Evolutionary conservation across 2,888 invertebrate genomes (phyloP), one percentile per base, ranked within the genome.

Genomic region (Malachius bipustulatus): DNA sequence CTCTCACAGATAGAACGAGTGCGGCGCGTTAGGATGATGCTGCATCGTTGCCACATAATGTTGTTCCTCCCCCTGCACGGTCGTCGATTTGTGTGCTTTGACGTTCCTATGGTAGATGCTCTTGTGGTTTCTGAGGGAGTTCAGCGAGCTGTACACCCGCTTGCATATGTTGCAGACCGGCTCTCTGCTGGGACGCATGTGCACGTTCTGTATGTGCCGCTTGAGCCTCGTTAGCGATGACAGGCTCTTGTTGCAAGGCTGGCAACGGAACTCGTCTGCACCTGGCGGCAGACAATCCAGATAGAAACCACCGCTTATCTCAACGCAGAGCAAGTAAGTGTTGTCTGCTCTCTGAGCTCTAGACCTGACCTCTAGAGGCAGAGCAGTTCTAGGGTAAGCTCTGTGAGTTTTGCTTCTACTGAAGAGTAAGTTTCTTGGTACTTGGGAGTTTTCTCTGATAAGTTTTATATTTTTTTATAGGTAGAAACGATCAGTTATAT

Each of bases 91-190:
- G 71, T 61, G 75, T 66, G 81, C 82, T 71, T 82, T 82, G 49
- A 71, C 69, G 61, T 73, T 76, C 68, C 87, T 77, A 69, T 87
- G 87, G 68, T 87, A 87, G 73, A 88, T 85, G 66, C 85, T 85
- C 76, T 85, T 85, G 74, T 87, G 87, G 72, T 87, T 87, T 65
- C 87, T 74, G 58, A 87, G 75, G 63, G 84, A 85, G 73, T 87
- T 87, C 58, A 87, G 73, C 62, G 85, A 87, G 73, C 85, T 84
- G 73, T 87, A 88, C 54, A 85, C 85, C 62, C 87, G 80, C 66
- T 85, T 84, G 73, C 87, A 88, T 63, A 87, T 84, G 72, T 83
- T 85, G 74, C 87, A 88, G 62, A 85, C 83, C 50, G 85, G 85
- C 69, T 84, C 84, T 70, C 85, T 77, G 63, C 84, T 82, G 56